These are phyloP conservation scores for Eucriotettix oculatus DNA, from an alignment of 2,888 invertebrate species.

Conservation along the genomic window DNA sequence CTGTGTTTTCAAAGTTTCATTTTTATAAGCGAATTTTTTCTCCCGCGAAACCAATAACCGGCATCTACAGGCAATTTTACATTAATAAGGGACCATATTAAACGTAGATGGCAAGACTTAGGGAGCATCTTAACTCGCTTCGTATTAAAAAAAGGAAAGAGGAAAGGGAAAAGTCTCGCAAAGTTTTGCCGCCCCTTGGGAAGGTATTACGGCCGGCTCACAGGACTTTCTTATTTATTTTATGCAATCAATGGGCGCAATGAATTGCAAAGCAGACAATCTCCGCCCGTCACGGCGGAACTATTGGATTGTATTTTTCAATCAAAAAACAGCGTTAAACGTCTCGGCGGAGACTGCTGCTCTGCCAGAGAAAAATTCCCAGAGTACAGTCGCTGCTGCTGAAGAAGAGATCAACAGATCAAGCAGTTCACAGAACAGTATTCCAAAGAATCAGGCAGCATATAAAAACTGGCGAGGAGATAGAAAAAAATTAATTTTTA, in stretches of 20 bases:
- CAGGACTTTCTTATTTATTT: slow-evolving; percentile 4
- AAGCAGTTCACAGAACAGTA: too few species aligned
- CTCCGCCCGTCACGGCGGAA: neutral
- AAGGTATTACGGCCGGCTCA: neutral
- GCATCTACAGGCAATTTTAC: neutral
- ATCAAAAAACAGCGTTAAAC: slow-evolving; percentile 7
- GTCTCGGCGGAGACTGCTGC: neutral
- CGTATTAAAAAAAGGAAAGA: neutral
- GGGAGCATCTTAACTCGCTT: neutral
- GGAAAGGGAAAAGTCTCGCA: neutral
- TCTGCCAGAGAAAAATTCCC: neutral
- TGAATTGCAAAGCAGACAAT: slow-evolving; percentile 9
- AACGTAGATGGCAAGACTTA: neutral
- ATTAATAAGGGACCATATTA: neutral
- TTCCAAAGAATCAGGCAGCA: too few species aligned
- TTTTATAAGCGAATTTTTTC: too few species aligned
- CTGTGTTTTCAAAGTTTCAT: too few species aligned
- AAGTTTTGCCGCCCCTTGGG: neutral
- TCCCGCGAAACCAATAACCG: neutral
- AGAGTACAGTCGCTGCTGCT: too few species aligned
- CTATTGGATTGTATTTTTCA: slow-evolving; percentile 8
- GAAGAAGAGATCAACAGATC: too few species aligned
- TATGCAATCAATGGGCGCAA: slow-evolving; percentile 7
- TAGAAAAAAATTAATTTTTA: too few species aligned
- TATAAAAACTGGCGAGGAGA: too few species aligned